phyloP scores from a whole-genome alignment of 2,888 invertebrate species.

The Caenorhabditis uteleia region DNA sequence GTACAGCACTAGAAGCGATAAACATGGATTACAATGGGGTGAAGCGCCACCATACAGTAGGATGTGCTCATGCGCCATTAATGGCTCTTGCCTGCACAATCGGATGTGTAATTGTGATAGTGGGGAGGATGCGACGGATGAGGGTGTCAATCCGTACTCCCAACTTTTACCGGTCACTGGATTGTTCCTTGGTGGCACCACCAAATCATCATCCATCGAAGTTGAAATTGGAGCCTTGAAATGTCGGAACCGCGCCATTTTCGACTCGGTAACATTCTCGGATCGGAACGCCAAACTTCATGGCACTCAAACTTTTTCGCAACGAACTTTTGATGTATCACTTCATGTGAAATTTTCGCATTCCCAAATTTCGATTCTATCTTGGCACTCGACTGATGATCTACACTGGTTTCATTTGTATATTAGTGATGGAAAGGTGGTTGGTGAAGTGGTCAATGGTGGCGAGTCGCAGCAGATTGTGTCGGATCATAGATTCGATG shows the following conservation, averaged over 20 bases:
- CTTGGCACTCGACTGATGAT: constrained; percentile 63
- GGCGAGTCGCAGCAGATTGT: constrained; percentile 60
- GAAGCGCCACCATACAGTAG: constrained; percentile 66
- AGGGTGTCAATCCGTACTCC: constrained; percentile 61
- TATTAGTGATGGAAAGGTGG: constrained; percentile 58
- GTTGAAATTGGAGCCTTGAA: constrained; percentile 62
- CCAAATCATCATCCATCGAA: constrained; percentile 51
- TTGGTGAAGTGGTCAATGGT: constrained; percentile 66
- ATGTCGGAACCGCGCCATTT: constrained; percentile 54
- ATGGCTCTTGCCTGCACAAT: constrained; percentile 59
- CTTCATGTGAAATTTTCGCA: constrained; percentile 63
- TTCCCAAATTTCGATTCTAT: constrained; percentile 62
- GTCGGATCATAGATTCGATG: constrained; percentile 55
- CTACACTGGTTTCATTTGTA: constrained; percentile 68
- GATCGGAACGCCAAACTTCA: constrained; percentile 63
- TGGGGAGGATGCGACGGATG: constrained; percentile 63
- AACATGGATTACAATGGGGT: constrained; percentile 63
- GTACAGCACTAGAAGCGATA: constrained; percentile 52
- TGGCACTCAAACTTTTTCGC: constrained; percentile 53
- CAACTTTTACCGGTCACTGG: constrained; percentile 67
- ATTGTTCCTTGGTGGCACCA: constrained; percentile 66
- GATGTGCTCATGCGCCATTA: constrained; percentile 66
- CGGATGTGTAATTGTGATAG: constrained; percentile 67
- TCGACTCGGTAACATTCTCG: constrained; percentile 63
- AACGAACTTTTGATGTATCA: constrained; percentile 56